phyloP scores from a whole-genome alignment of 2,797 vertebrate species.

The Takifugu ocellatus region DNA sequence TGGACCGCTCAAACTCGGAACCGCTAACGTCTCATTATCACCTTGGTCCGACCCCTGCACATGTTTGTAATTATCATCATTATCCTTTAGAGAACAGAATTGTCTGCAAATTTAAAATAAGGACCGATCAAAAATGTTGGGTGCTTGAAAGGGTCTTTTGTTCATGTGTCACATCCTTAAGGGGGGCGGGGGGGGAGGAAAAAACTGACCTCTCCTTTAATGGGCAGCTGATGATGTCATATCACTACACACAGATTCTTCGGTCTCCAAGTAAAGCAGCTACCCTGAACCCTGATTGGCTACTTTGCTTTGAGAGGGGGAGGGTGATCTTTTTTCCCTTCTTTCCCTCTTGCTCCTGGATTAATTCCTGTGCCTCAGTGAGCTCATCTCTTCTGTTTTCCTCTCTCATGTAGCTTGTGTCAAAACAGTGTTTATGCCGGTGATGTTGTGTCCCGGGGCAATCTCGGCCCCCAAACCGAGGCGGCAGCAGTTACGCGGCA shows the following conservation, averaged over 20 bases:
- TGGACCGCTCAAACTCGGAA: slow-evolving; percentile 51
- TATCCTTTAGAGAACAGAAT: not conserved
- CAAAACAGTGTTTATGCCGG: slow-evolving; percentile 43
- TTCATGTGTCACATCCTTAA: too few species aligned
- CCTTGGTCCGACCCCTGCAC: slow-evolving; percentile 9
- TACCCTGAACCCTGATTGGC: slow-evolving; percentile 70
- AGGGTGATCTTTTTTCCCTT: slow-evolving; percentile 29
- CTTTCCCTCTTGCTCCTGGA: slow-evolving; percentile 58
- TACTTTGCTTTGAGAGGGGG: slow-evolving; percentile 46
- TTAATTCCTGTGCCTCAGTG: slow-evolving; percentile 68
- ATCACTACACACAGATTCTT: slow-evolving; percentile 74
- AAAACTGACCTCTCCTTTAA: slow-evolving; percentile 74
- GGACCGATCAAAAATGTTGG: slow-evolving; percentile 15
- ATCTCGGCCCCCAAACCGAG: slow-evolving; percentile 3
- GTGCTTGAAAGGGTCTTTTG: slow-evolving; percentile 40
- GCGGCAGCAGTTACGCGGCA: slow-evolving; percentile 7
- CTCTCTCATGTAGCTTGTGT: slow-evolving; percentile 42
- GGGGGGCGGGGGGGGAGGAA: slow-evolving; percentile 7
- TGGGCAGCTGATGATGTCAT: slow-evolving; percentile 79
- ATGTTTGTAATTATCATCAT: too few species aligned
- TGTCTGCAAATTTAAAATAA: not conserved
- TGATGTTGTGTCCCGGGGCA: slow-evolving; percentile 7
- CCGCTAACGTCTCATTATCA: slow-evolving; percentile 13
- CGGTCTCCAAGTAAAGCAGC: slow-evolving; percentile 74
- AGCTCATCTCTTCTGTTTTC: slow-evolving; percentile 52